A percentile compares a stretch with the other conserved stretches of the same genome.
phyloP scores from a whole-genome alignment of 2,888 invertebrate genomes.

The Sphecodes monilicornis region DNA sequence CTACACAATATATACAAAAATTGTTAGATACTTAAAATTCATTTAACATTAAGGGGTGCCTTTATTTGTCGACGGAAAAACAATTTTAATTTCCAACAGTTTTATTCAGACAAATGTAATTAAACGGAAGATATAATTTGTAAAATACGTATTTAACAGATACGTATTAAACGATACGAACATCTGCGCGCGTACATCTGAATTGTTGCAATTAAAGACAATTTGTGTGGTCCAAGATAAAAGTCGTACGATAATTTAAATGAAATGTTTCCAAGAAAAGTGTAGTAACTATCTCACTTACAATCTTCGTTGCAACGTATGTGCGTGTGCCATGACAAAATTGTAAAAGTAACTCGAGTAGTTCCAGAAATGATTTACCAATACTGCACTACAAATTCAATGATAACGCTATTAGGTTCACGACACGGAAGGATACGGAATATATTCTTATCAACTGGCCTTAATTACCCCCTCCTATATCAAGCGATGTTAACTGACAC shows the following conservation, averaged over 20 bases:
- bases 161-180: too few species aligned
- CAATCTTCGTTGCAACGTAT: neutral
- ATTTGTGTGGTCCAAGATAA: conserved; percentile 11
- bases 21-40: too few species aligned
- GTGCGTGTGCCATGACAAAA: neutral
- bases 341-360: neutral
- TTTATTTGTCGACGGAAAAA: neutral
- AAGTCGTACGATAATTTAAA: neutral
- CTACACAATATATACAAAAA: too few species aligned
- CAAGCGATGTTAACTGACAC: conserved; percentile 65
- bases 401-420: conserved; percentile 9
- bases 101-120: conserved; percentile 16
- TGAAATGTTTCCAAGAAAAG: neutral
- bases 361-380: conserved; percentile 32
- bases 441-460: conserved; percentile 73
- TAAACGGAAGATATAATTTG: neutral
- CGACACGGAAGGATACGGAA: conserved; percentile 43
- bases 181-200: neutral
- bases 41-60: neutral
- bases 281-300: neutral
- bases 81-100: neutral
- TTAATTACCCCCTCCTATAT: conserved; percentile 71
- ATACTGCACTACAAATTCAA: conserved; percentile 28
- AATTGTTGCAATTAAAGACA: conserved; percentile 14
- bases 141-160: neutral